These are phyloP conservation scores for Tachysurus vachellii DNA, from an alignment of 2,113 vertebrate species.

Conservation along the genomic window DNA sequence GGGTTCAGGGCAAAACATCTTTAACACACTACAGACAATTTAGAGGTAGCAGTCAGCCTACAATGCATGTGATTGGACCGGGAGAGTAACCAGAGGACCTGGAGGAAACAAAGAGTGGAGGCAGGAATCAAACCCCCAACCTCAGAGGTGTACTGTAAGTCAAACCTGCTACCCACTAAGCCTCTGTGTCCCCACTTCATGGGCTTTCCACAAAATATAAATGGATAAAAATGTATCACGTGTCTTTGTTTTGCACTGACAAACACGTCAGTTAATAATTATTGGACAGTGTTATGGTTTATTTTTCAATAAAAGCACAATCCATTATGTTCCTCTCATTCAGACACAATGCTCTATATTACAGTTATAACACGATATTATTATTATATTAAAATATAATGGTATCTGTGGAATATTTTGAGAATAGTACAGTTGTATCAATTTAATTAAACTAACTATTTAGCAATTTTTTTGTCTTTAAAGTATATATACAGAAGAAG, in stretches of 20 bases:
- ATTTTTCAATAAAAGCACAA: background rate
- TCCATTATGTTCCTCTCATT: background rate
- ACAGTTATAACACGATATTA: background rate
- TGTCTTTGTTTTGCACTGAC: background rate
- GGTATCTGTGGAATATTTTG: background rate
- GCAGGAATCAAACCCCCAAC: too few species aligned
- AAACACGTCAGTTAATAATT: background rate
- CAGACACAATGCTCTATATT: background rate
- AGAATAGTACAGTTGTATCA: background rate
- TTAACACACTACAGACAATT: too few species aligned
- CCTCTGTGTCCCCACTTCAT: background rate
- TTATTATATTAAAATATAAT: background rate
- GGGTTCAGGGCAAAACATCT: too few species aligned
- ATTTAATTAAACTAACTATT: background rate
- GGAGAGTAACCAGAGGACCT: too few species aligned
- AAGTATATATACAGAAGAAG: slow-evolving; percentile 21
- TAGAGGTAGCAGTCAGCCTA: too few species aligned
- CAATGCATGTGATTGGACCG: too few species aligned
- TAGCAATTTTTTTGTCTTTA: background rate
- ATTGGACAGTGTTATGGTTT: background rate
- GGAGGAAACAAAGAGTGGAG: too few species aligned
- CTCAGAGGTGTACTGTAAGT: too few species aligned
- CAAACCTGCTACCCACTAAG: too few species aligned
- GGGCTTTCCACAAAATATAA: background rate
- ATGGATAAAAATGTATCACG: background rate